A percentile compares a stretch with the other conserved stretches of the same genome.
phyloP scores from a whole-genome alignment of 1,140 invertebrate species.

The Apis cerana region DNA sequence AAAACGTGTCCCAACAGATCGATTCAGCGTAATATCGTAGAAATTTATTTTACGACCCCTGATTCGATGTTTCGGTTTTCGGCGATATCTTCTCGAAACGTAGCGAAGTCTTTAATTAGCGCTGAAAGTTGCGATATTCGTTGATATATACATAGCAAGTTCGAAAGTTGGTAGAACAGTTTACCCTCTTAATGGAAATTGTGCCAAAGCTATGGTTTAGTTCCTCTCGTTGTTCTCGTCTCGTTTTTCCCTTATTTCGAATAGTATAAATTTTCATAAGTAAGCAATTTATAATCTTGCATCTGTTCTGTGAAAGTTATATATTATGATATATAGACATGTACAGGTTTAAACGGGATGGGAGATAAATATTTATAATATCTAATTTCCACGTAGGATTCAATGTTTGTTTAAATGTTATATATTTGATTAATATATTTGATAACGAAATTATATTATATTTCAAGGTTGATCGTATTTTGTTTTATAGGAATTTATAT shows the following conservation, averaged over 20 bases:
- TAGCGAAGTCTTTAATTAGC: not conserved
- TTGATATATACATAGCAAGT: too few relatives aligned
- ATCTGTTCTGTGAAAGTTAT: not conserved
- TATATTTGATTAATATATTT: too few relatives aligned
- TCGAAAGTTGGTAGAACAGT: too few relatives aligned
- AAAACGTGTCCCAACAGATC: slow-evolving; percentile 32
- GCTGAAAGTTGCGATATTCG: not conserved
- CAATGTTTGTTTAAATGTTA: too few relatives aligned
- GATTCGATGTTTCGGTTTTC: not conserved
- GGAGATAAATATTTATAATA: not conserved
- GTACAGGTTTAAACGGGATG: not conserved
- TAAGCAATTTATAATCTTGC: not conserved
- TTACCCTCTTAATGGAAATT: too few relatives aligned
- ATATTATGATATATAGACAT: too few relatives aligned
- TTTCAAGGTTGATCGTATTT: not conserved
- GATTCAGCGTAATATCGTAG: slow-evolving; percentile 20
- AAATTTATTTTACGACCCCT: not conserved
- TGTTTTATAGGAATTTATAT: not conserved
- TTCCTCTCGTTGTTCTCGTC: too few relatives aligned
- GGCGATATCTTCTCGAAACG: not conserved
- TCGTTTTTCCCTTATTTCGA: not conserved
- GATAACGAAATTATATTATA: not conserved
- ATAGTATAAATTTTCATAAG: not conserved
- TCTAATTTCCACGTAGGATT: not conserved
- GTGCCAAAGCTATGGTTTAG: too few relatives aligned